These are phyloP conservation scores for Eucera pruinosa DNA, from an alignment of 2,888 invertebrate species.

Conservation along the genomic window DNA sequence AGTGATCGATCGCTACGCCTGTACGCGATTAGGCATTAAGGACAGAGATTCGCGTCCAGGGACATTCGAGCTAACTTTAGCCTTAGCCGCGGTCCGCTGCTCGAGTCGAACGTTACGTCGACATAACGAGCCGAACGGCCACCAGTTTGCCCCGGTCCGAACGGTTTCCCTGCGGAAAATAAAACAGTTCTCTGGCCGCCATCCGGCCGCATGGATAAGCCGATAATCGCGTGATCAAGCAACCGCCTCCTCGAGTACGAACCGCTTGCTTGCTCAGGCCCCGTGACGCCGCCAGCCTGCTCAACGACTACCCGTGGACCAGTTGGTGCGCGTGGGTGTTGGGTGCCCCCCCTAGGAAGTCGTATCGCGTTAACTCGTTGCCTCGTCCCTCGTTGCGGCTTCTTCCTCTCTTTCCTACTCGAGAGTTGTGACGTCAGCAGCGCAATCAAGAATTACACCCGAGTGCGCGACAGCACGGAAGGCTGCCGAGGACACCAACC, in stretches of 20 bases:
- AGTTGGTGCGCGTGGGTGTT: conserved; percentile 71
- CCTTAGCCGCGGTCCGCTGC: conserved; percentile 72
- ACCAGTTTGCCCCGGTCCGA: conserved; percentile 55
- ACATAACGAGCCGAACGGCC: conserved; percentile 71
- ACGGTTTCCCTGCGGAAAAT: conserved; percentile 77
- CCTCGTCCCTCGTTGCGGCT: neutral
- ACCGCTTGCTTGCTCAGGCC: neutral
- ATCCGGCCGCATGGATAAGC: conserved; percentile 75
- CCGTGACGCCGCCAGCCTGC: conserved; percentile 29
- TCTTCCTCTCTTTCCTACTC: neutral
- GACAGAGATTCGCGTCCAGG: conserved; percentile 78
- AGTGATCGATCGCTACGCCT: conserved; percentile 63
- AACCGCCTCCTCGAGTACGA: conserved; percentile 1
- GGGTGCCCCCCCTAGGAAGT: conserved; percentile 55
- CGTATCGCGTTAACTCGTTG: conserved; percentile 46
- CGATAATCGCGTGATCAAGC: conserved; percentile 66
- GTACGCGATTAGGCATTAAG: conserved; percentile 65
- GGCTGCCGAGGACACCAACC: neutral
- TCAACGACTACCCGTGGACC: conserved; percentile 16
- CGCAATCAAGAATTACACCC: neutral
- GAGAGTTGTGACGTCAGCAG: conserved; percentile 9
- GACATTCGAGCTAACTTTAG: conserved; percentile 83
- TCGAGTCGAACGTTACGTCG: conserved; percentile 69
- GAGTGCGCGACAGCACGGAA: conserved; percentile 2
- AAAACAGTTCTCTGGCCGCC: conserved; percentile 78